phyloP scores from a whole-genome alignment of 2,113 vertebrate species.

The Herpailurus yagouaroundi region DNA sequence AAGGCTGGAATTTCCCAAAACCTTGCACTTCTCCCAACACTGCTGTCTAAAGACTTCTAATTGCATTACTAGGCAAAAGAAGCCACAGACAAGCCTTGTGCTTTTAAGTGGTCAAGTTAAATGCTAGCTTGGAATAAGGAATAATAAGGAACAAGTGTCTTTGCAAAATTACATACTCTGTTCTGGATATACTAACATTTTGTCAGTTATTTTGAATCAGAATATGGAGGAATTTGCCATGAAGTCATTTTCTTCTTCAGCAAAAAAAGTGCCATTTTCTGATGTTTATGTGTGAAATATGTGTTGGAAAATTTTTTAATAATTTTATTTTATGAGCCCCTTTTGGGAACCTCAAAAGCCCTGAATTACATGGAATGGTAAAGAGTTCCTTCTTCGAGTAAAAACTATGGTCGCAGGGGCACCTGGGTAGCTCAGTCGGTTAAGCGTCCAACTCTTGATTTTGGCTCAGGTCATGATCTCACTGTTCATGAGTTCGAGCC shows the following conservation, averaged over 20 bases:
- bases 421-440: too few relatives aligned
- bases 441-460: too few relatives aligned
- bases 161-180: neutral
- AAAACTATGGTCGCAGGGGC: neutral
- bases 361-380: conserved; percentile 6
- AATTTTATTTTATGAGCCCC: neutral
- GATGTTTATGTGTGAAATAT: conserved; percentile 19
- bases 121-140: neutral
- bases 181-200: conserved; percentile 31
- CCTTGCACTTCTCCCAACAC: neutral
- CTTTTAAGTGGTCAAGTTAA: neutral
- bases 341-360: neutral
- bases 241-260: neutral
- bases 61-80: neutral
- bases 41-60: conserved; percentile 1
- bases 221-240: neutral
- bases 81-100: neutral
- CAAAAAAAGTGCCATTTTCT: neutral
- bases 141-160: neutral
- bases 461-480: too few relatives aligned
- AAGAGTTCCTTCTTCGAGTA: conserved; percentile 40
- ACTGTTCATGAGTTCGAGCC: too few relatives aligned
- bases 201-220: conserved; percentile 31
- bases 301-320: neutral
- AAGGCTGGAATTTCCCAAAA: conserved; percentile 30